These are phyloP conservation scores for Delphinus delphis DNA, from an alignment of 2,113 vertebrate species.

Conservation along the genomic window DNA sequence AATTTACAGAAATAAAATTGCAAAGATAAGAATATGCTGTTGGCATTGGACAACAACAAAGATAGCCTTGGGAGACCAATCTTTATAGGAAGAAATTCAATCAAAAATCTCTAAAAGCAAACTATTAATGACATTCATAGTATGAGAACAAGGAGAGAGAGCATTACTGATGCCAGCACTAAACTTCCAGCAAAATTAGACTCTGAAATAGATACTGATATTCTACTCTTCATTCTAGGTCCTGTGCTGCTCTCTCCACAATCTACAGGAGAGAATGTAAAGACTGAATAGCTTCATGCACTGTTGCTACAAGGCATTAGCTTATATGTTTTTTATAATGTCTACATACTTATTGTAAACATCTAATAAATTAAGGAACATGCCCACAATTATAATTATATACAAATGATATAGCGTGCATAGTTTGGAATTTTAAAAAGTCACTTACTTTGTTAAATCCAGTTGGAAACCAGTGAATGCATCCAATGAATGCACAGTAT, in stretches of 20 bases:
- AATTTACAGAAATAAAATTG: not conserved
- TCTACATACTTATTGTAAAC: not conserved
- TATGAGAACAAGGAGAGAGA: not conserved
- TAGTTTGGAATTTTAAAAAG: not conserved
- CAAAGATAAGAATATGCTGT: not conserved
- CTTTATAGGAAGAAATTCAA: not conserved
- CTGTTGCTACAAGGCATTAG: not conserved
- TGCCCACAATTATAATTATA: not conserved
- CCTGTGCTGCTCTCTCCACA: no score
- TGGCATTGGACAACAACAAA: not conserved
- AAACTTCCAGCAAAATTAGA: not conserved
- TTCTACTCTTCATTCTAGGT: rapidly evolving
- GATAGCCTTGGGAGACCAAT: not conserved
- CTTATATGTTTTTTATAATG: not conserved
- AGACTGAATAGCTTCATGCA: not conserved
- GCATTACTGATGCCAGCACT: not conserved
- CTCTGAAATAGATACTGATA: not conserved
- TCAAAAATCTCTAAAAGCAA: not conserved
- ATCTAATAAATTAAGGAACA: not conserved
- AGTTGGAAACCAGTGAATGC: not conserved
- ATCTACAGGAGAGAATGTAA: not conserved
- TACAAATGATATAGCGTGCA: not conserved
- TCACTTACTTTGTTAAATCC: not conserved
- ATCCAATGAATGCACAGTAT: not conserved
- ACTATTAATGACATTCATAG: not conserved